Percentiles rank a stretch among this genome's conserved stretches.
phyloP scores from a whole-genome alignment of 1,140 invertebrate species.

The Calycopis cecrops region DNA sequence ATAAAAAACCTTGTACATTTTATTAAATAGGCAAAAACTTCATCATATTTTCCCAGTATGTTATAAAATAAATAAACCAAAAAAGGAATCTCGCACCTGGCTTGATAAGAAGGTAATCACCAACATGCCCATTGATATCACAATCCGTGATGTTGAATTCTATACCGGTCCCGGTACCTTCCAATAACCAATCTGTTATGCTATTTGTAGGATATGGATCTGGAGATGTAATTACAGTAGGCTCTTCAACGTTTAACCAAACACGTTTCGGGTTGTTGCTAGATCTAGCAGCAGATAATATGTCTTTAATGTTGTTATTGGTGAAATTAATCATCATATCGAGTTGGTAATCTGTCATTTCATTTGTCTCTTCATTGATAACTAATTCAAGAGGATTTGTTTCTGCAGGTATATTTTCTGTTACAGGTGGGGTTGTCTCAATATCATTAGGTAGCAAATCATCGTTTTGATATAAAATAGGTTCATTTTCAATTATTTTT shows the following conservation, averaged over 20 bases:
- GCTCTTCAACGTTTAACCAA: conserved; percentile 31
- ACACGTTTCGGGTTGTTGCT: conserved; percentile 12
- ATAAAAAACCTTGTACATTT: too few species aligned
- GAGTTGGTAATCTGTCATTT: conserved; percentile 29
- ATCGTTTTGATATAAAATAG: conserved; percentile 37
- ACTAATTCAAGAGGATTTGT: not conserved
- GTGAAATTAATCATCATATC: conserved; percentile 31
- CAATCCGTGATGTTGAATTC: conserved; percentile 58
- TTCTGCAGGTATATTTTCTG: conserved; percentile 13
- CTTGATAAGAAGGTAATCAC: conserved; percentile 52
- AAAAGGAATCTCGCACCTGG: conserved; percentile 37
- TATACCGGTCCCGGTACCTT: conserved; percentile 51
- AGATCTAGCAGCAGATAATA: conserved; percentile 7
- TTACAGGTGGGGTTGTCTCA: conserved; percentile 12
- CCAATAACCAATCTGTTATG: conserved; percentile 51
- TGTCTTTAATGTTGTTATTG: conserved; percentile 19
- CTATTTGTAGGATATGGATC: conserved; percentile 42
- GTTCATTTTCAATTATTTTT: conserved; percentile 13
- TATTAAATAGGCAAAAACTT: too few species aligned
- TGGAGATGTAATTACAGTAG: conserved; percentile 42
- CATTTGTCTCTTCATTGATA: conserved; percentile 13
- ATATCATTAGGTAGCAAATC: conserved; percentile 29
- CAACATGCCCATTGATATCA: conserved; percentile 39
- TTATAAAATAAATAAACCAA: too few species aligned
- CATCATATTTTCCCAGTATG: too few species aligned